Evolutionary conservation across 2,888 invertebrate species (phyloP), one percentile per base, ranked within the genome.

Genomic region (Dicranocentrus wangi): DNA sequence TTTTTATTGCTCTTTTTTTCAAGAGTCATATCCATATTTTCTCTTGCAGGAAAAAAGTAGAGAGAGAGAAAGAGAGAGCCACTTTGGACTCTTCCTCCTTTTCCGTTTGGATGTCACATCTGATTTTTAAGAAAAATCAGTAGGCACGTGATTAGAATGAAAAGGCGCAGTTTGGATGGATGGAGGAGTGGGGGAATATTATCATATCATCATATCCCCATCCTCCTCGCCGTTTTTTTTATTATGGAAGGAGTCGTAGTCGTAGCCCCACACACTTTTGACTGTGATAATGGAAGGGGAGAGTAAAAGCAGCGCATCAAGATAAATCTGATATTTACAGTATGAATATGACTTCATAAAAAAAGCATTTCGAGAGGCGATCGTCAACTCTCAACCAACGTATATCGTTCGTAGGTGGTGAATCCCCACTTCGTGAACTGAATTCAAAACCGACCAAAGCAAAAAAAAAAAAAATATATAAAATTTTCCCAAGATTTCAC

Each of bases 291-390:
- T 47, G 27, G 2, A 58, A 27, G n/a, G 58, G 27, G 58, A 13
- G 58, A 58, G 47, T 47, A n/a, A 13, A 47, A 47, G n/a, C n/a
- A 13, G 13, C 7, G 39, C 7, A 47, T 15, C 23, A 23, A 3
- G 58, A 58, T 58, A 58, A 58, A 58, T 58, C 58, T 2, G 58
- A 58, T 58, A 25, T 58, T 58, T 25, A 25, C 25, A 58, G 58
- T 25, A 13, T 25, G 58, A 25, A 58, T 69, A 69, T 69, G 69
- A 58, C 55, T 69, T 69, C 55, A 69, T 69, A 69, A 69, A 69
- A 69, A 55, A 69, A 55, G 55, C 69, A 69, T 39, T 69, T 69
- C 39, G 21, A 39, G 55, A 55, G 55, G n/a, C 32, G 55, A 69
- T 69, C 69, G 58, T 69, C 69, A 28, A 51, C 51, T 68, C 68